Conservation (phyloP, 2,888 invertebrate species). For the Dione vanillae region DNA sequence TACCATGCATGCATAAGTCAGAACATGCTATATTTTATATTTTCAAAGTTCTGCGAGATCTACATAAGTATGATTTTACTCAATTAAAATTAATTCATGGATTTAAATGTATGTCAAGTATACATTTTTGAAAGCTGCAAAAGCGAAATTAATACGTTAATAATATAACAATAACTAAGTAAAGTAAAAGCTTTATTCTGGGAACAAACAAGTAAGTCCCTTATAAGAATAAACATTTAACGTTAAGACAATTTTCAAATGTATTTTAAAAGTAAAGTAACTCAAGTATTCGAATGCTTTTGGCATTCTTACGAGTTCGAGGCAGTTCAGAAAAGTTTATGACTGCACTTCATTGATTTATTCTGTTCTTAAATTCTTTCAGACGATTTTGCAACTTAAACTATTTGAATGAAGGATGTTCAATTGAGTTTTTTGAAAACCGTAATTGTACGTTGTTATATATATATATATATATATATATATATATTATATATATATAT, state of each 20-base stretch:
- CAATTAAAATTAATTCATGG: no score
- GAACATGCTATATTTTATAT: not conserved
- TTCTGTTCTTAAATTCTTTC: slow-evolving; percentile 21
- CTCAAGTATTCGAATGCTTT: slow-evolving; percentile 37
- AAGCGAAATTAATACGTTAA: not conserved
- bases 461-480: no score
- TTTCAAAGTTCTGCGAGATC: not conserved
- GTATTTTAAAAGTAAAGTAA: slow-evolving; percentile 39
- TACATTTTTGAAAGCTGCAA: not conserved
- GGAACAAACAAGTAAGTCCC: slow-evolving; percentile 29
- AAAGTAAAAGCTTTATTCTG: slow-evolving; percentile 18
- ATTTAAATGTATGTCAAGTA: not conserved
- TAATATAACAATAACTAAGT: slow-evolving; percentile 9
- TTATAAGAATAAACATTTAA: slow-evolving; percentile 38
- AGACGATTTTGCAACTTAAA: slow-evolving; percentile 14
- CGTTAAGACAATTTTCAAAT: slow-evolving; percentile 39
- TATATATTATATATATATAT: no score
- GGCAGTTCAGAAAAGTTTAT: slow-evolving; percentile 29
- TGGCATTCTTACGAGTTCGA: slow-evolving; percentile 30
- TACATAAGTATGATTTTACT: no score
- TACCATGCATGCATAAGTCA: no score
- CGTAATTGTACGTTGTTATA: not conserved
- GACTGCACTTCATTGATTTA: slow-evolving; percentile 31
- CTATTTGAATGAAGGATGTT: slow-evolving; percentile 1
- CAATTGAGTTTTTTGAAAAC: not conserved